phyloP scores from a whole-genome alignment of 35 echinoderm and acorn worm species.

The Lytechinus pictus region DNA sequence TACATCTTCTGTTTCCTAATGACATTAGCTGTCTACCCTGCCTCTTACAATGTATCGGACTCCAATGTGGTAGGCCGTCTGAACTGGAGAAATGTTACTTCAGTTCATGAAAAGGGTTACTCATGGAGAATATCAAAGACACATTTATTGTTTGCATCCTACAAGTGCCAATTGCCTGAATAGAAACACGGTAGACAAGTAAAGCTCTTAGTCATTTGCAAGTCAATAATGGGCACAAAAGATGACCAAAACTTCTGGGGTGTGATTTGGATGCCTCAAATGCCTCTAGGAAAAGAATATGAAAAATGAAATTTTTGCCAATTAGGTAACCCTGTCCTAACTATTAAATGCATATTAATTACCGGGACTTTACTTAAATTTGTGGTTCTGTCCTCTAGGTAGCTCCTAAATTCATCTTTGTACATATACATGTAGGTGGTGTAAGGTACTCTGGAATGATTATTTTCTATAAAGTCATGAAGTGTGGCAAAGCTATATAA shows the following conservation, averaged over 20 bases:
- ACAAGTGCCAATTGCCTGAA: background rate
- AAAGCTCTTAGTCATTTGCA: background rate
- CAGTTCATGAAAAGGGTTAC: background rate
- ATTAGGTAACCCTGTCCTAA: background rate
- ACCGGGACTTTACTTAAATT: too few species aligned
- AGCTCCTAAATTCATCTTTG: too few species aligned
- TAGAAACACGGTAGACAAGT: background rate
- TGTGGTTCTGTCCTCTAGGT: too few species aligned
- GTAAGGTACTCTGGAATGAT: background rate
- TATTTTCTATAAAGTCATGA: background rate
- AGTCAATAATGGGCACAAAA: background rate
- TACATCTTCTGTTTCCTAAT: slow-evolving; percentile 39
- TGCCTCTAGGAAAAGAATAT: too few species aligned
- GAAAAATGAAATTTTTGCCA: background rate
- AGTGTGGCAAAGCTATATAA: background rate
- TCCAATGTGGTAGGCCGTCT: background rate
- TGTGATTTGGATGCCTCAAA: background rate
- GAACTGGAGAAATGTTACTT: background rate
- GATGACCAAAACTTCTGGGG: background rate
- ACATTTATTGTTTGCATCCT: slow-evolving; percentile 14
- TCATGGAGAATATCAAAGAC: background rate
- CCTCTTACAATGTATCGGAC: background rate
- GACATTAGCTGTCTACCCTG: background rate
- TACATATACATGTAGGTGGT: background rate
- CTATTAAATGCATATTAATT: too few species aligned